Evolutionary conservation across 2,888 invertebrate genomes (phyloP).

Genomic region (Plagodis dolabraria): DNA sequence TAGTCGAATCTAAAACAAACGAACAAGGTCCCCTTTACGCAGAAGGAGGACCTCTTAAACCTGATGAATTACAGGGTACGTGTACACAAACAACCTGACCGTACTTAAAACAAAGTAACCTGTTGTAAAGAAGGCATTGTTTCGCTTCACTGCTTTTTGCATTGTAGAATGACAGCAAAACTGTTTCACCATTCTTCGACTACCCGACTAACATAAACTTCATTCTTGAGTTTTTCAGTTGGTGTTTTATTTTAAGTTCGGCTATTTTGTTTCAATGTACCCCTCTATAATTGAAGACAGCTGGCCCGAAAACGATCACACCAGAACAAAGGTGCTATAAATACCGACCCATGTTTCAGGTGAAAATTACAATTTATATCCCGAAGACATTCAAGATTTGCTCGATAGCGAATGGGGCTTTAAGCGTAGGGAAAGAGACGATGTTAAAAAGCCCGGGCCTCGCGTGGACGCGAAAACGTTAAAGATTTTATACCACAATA

Average conservation of each 20-base stretch:
- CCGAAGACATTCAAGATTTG: slow-evolving; percentile 84
- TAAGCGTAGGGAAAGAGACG: slow-evolving; percentile 94
- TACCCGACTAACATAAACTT: slow-evolving; percentile 46
- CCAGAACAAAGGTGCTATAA: slow-evolving; percentile 63
- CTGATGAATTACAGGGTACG: slow-evolving; percentile 72
- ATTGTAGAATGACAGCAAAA: slow-evolving; percentile 60
- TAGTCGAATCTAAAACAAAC: slow-evolving; percentile 59
- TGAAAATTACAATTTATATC: slow-evolving; percentile 79
- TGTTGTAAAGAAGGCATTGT: slow-evolving; percentile 56
- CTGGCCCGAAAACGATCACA: slow-evolving; percentile 48
- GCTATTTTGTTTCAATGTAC: slow-evolving; percentile 54
- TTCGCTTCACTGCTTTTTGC: slow-evolving; percentile 71
- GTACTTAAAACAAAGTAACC: slow-evolving; percentile 33
- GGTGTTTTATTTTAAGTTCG: slow-evolving; percentile 53
- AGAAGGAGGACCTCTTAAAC: slow-evolving; percentile 74
- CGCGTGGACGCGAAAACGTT: slow-evolving; percentile 88
- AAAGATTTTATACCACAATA: slow-evolving; percentile 80
- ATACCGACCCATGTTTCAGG: slow-evolving; percentile 81
- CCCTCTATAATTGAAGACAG: slow-evolving; percentile 46
- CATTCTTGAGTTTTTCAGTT: slow-evolving; percentile 52
- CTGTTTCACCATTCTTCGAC: slow-evolving; percentile 58
- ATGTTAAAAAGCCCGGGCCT: slow-evolving; percentile 98
- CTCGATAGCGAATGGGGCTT: slow-evolving; percentile 90
- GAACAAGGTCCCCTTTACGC: slow-evolving; percentile 70
- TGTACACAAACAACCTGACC: slow-evolving; percentile 15